A percentile compares a stretch with the other conserved stretches of the same genome.
Evolutionary conservation across 2,888 invertebrate species (phyloP).

Genomic region (Phlogophora meticulosa): DNA sequence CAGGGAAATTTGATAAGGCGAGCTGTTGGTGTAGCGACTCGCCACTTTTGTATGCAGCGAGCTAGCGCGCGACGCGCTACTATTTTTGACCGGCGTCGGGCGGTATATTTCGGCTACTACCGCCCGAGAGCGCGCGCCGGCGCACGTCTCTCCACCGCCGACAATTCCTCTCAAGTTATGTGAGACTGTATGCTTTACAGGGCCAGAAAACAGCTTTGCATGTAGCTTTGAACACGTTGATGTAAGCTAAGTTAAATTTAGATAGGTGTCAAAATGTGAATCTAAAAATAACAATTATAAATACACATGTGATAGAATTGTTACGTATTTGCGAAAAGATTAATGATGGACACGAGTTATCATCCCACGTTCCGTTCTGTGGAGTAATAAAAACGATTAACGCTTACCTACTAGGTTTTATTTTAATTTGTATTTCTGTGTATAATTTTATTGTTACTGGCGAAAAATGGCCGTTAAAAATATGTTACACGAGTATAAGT

Average conservation of each 20-base stretch:
- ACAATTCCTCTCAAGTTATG: constrained; percentile 47
- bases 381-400: constrained; percentile 55
- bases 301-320: constrained; percentile 44
- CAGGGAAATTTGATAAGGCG: constrained; percentile 90
- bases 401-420: constrained; percentile 13
- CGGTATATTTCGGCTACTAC: constrained; percentile 78
- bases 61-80: constrained; percentile 74
- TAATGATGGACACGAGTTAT: constrained; percentile 51
- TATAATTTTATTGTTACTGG: constrained; percentile 22
- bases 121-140: constrained; percentile 63
- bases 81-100: constrained; percentile 87
- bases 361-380: constrained; percentile 49
- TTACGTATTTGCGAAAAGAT: constrained; percentile 63
- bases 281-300: constrained; percentile 64
- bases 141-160: constrained; percentile 50
- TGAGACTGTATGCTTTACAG: constrained; percentile 57
- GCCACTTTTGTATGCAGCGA: constrained; percentile 90
- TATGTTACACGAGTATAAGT: constrained; percentile 5
- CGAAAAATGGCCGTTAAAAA: constrained; percentile 35
- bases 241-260: constrained; percentile 49
- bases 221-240: constrained; percentile 57
- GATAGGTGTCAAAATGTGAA: constrained; percentile 42
- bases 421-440: constrained; percentile 47
- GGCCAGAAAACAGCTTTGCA: constrained; percentile 62
- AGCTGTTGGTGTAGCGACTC: constrained; percentile 74